Conservation (phyloP, 2,797 vertebrate species). For the Ctenopoma kingsleyae region DNA sequence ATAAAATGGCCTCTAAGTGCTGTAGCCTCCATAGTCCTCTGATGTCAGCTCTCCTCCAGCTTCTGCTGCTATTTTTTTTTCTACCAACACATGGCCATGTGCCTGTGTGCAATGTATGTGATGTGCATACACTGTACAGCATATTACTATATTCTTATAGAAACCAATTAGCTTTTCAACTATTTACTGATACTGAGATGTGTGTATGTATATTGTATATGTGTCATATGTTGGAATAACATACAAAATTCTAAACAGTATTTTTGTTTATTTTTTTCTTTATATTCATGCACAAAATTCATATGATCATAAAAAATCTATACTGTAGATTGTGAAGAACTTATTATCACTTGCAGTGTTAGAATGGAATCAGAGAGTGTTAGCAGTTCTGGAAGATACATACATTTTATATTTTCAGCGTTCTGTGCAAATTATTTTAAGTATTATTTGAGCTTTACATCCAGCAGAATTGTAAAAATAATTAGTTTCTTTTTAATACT, state of each 20-base stretch:
- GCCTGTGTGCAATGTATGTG: constrained; percentile 22
- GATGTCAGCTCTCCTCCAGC: constrained; percentile 79
- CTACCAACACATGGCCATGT: constrained; percentile 31
- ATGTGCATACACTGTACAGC: constrained; percentile 15
- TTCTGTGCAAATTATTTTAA: constrained; percentile 7
- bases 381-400: constrained; percentile 13
- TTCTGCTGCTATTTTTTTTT: constrained; percentile 57
- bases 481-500: constrained; percentile 9
- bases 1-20: constrained; percentile 88
- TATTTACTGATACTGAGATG: constrained; percentile 4
- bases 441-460: constrained; percentile 33
- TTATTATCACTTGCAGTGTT: constrained; percentile 20
- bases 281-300: constrained; percentile 9
- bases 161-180: not conserved
- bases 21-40: constrained; percentile 77
- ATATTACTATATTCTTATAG: constrained; percentile 7
- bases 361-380: not conserved
- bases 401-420: constrained; percentile 37
- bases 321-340: not conserved
- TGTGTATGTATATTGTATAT: not conserved
- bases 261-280: constrained; percentile 31
- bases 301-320: too few species aligned
- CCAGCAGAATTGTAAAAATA: constrained; percentile 11
- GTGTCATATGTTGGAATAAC: not conserved
- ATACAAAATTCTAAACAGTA: not conserved